Evolutionary conservation across 2,113 vertebrate genomes (phyloP).

Genomic region (Charina bottae): DNA sequence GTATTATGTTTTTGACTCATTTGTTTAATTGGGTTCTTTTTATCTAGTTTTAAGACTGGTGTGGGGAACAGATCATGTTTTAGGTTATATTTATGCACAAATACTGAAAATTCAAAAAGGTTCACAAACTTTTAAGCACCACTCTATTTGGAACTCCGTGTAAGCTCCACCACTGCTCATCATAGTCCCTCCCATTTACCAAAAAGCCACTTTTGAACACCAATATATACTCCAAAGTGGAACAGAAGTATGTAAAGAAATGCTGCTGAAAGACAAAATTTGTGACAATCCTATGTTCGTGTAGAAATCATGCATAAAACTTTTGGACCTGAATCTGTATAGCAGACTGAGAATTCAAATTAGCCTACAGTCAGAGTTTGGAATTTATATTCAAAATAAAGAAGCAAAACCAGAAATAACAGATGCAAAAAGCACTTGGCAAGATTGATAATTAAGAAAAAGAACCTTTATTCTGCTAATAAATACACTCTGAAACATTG

Average conservation of each 20-base stretch:
- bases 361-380: neutral
- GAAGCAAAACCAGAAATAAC: neutral
- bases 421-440: neutral
- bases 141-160: neutral
- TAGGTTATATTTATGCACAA: neutral
- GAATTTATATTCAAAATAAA: neutral
- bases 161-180: neutral
- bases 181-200: neutral
- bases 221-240: neutral
- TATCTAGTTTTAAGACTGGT: neutral
- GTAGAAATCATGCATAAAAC: neutral
- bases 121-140: neutral
- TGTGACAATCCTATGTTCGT: neutral
- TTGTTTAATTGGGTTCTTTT: neutral
- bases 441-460: neutral
- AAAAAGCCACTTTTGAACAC: neutral
- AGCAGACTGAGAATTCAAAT: neutral
- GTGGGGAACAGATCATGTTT: neutral
- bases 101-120: neutral
- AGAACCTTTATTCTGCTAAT: neutral
- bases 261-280: neutral
- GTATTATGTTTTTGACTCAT: neutral
- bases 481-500: neutral
- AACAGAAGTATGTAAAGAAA: neutral
- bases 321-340: neutral